Evolutionary conservation across 2,113 vertebrate species (phyloP).

Genomic region (Picathartes gymnocephalus): DNA sequence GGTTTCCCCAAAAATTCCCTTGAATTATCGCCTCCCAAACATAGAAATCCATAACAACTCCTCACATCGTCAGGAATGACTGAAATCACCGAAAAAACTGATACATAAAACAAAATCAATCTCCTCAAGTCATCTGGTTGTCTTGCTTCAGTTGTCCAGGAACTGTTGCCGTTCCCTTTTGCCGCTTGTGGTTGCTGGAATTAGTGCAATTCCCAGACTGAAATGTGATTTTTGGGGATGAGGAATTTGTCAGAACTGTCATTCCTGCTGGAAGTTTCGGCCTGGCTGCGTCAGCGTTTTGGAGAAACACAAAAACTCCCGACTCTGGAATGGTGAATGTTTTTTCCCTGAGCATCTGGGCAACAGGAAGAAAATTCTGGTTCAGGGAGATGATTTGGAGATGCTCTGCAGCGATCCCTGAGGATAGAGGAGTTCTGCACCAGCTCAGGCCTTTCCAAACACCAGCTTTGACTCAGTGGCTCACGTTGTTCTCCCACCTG

Average conservation of each 20-base stretch:
- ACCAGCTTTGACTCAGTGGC: fast-evolving
- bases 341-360: neutral
- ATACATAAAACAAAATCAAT: neutral
- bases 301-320: neutral
- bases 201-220: neutral
- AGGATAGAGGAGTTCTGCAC: neutral
- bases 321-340: neutral
- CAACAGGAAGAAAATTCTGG: neutral
- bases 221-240: neutral
- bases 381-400: neutral
- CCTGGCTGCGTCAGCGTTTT: neutral
- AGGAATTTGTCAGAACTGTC: neutral
- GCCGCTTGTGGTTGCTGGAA: neutral
- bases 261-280: neutral
- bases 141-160: neutral
- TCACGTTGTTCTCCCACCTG: neutral
- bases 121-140: fast-evolving
- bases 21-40: neutral
- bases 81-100: neutral
- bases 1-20: neutral
- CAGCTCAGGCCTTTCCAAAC: neutral
- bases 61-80: neutral
- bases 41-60: fast-evolving
- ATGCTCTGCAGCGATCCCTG: neutral
- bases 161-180: neutral